Evolutionary conservation across 2,797 vertebrate genomes (phyloP).

Genomic region (Periparus ater): DNA sequence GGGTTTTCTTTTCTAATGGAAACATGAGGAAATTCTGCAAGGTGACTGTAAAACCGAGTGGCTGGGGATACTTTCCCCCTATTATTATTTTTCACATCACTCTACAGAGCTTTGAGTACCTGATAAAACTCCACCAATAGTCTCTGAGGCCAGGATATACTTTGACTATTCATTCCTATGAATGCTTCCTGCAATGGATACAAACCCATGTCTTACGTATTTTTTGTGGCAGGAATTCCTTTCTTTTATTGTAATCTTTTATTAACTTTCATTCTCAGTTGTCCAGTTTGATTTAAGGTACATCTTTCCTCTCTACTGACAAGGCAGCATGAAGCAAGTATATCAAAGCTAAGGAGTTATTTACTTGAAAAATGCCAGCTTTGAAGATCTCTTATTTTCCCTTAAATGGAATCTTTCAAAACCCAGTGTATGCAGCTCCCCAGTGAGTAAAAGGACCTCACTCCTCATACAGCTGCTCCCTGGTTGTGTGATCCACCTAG

Average conservation of each 20-base stretch:
- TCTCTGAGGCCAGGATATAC: background rate
- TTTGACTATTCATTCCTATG: background rate
- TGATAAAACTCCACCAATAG: background rate
- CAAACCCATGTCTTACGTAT: background rate
- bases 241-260: slow-evolving; percentile 47
- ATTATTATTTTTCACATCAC: background rate
- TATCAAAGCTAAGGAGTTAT: slow-evolving; percentile 64
- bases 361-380: slow-evolving; percentile 53
- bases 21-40: background rate
- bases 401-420: slow-evolving; percentile 44
- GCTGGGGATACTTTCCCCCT: background rate
- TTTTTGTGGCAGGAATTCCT: background rate
- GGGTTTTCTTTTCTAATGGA: background rate
- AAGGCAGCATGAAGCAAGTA: slow-evolving; percentile 24
- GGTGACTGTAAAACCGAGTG: background rate
- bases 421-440: slow-evolving; percentile 1
- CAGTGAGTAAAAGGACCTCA: slow-evolving; percentile 21
- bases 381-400: slow-evolving; percentile 9
- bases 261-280: slow-evolving; percentile 52
- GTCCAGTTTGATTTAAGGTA: slow-evolving; percentile 58
- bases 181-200: background rate
- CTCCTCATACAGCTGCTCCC: background rate
- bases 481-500: background rate
- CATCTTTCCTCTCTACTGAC: slow-evolving; percentile 34
- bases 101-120: background rate